Percentiles rank a stretch among this genome's conserved stretches.
Evolutionary conservation across 2,888 invertebrate genomes (phyloP).

Genomic region (Microplitis manilae): DNA sequence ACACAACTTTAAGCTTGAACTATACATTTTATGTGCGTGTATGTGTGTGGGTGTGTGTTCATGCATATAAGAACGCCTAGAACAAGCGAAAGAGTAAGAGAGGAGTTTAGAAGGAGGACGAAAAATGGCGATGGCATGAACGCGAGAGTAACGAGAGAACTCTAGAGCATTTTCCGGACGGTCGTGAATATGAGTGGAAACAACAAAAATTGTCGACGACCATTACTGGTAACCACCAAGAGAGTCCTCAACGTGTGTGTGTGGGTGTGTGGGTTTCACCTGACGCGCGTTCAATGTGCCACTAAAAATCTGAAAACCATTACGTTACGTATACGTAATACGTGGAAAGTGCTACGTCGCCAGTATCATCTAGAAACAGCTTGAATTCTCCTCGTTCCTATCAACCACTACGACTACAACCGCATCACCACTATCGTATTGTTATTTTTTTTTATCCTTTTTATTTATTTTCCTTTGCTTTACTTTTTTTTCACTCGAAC

Average conservation of each 20-base stretch:
- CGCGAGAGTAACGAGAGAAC: slow-evolving; percentile 17
- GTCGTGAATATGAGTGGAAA: slow-evolving; percentile 30
- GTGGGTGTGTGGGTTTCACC: slow-evolving; percentile 10
- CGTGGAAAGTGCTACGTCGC: slow-evolving; percentile 13
- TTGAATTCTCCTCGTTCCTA: slow-evolving; percentile 10
- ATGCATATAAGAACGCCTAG: slow-evolving; percentile 18
- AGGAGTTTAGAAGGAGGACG: not conserved
- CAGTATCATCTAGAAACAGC: slow-evolving; percentile 27
- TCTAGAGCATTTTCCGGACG: slow-evolving; percentile 3
- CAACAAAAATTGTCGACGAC: slow-evolving; percentile 39
- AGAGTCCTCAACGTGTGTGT: slow-evolving; percentile 21
- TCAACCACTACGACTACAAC: not conserved
- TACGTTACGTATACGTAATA: slow-evolving; percentile 34
- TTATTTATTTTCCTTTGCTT: not conserved
- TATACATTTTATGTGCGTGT: slow-evolving; percentile 14
- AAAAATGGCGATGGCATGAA: not conserved
- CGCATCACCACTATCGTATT: not conserved
- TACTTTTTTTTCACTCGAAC: not conserved
- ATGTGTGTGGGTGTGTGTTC: slow-evolving; percentile 21
- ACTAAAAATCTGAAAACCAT: slow-evolving; percentile 49
- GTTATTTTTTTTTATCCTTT: not conserved
- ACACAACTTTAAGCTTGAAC: not conserved
- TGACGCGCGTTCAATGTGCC: slow-evolving; percentile 37
- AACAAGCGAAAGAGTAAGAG: not conserved
- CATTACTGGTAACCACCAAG: slow-evolving; percentile 40